Conservation (phyloP, 2,797 vertebrate species). For the Poeciliopsis presidionis region DNA sequence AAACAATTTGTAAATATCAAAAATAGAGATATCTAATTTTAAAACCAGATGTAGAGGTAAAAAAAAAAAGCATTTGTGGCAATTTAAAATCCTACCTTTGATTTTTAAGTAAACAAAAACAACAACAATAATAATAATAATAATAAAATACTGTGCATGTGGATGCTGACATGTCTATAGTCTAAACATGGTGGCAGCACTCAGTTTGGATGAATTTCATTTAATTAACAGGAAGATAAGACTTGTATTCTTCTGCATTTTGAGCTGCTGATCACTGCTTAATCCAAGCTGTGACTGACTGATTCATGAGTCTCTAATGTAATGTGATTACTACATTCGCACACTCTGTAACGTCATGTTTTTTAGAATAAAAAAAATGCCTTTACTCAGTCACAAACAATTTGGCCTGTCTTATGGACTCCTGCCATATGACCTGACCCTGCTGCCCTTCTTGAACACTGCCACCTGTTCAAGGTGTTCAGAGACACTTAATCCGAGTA, state of each 20-base stretch:
- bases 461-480: slow-evolving; percentile 38
- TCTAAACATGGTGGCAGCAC: neutral
- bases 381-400: neutral
- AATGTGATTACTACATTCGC: neutral
- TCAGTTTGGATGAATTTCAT: neutral
- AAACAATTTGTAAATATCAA: neutral
- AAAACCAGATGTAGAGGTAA: neutral
- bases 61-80: neutral
- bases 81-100: neutral
- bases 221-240: neutral
- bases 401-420: neutral
- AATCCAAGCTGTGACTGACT: neutral
- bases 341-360: too few species aligned
- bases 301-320: neutral
- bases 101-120: neutral
- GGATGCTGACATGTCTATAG: neutral
- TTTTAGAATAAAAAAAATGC: neutral
- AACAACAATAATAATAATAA: neutral
- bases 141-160: neutral
- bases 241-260: neutral
- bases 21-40: neutral
- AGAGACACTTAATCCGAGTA: slow-evolving; percentile 58
- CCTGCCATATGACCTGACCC: slow-evolving; percentile 32
- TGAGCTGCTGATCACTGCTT: neutral
- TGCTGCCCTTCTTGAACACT: slow-evolving; percentile 19